Evolutionary conservation across 2,888 invertebrate genomes (phyloP), one percentile per base, ranked within the genome.

Genomic region (Drosophila tripunctata): DNA sequence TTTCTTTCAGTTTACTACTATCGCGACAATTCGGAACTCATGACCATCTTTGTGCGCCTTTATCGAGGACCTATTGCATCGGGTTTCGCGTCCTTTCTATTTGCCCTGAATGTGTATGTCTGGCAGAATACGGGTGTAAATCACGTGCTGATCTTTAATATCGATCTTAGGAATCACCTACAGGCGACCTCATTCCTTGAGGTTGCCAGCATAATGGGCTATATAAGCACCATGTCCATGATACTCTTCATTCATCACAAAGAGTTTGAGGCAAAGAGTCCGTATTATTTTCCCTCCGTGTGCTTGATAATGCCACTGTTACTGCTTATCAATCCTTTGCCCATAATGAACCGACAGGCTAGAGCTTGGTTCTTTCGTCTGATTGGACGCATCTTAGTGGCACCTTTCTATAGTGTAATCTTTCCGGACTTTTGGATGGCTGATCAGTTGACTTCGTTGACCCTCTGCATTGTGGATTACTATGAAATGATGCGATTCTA

Each of bases 381-480:
- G 76, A 92, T 72, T 19, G 95, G 95, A 69, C 94, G 96, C 44
- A 95, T 98, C 56, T 83, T 97, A 30, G 93, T 95, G 24, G 97
- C 98, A 0, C 98, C 98, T n/a, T 97, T 98, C 88, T 95, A 95
- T 89, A 95, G 95, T 69, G 98, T 99, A 4, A 93, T 95, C 15
- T 99, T 99, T 90, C 97, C 98, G 2, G 98, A 99, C 92, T 99
- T 99, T 93, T 99, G 98, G 98, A 93, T 99, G 89, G 98, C 74
- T 10, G 99, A 99, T 92, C 99, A 99, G 91, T 93, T 98, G 88
- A 98, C 97, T 91, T 98, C 98, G 54, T 93, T 99, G 71, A 95
- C 94, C 0, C 95, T 95, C 0, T 96, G 97, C 6, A 93, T 99
- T 67, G 92, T 97, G 7, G 99, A 99, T 91, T 95, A 98, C 85